Conservation (phyloP, 2,113 vertebrate species). For the Pygoscelis adeliae region DNA sequence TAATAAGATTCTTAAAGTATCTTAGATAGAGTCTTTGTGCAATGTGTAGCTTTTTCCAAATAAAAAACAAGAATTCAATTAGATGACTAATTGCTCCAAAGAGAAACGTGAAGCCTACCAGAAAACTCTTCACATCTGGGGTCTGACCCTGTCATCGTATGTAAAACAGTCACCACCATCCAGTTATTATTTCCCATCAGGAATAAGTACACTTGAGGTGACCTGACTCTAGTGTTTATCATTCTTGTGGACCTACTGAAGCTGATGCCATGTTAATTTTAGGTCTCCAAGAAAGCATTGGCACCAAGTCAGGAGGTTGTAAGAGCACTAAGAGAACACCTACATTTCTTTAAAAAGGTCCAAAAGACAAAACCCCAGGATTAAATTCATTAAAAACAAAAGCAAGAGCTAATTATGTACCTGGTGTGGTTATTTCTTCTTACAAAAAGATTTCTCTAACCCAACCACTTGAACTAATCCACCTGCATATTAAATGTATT, state of each 20-base stretch:
- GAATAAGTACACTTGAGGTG: background rate
- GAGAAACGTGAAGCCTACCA: background rate
- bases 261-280: background rate
- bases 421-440: background rate
- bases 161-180: background rate
- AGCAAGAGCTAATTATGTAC: background rate
- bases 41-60: background rate
- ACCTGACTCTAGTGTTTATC: background rate
- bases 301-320: background rate
- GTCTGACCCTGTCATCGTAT: background rate
- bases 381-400: conserved; percentile 10
- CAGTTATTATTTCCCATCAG: background rate
- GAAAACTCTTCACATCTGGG: background rate
- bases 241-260: background rate
- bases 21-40: background rate
- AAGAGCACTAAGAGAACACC: background rate
- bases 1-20: background rate
- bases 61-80: background rate
- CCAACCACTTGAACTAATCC: background rate
- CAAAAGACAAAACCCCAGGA: background rate
- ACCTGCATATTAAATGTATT: background rate
- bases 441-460: background rate
- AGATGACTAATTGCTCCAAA: background rate
- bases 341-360: fast-evolving
- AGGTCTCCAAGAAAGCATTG: background rate